Conservation (phyloP, 2,888 invertebrate species). For the Hemicrepidius hirtus region DNA sequence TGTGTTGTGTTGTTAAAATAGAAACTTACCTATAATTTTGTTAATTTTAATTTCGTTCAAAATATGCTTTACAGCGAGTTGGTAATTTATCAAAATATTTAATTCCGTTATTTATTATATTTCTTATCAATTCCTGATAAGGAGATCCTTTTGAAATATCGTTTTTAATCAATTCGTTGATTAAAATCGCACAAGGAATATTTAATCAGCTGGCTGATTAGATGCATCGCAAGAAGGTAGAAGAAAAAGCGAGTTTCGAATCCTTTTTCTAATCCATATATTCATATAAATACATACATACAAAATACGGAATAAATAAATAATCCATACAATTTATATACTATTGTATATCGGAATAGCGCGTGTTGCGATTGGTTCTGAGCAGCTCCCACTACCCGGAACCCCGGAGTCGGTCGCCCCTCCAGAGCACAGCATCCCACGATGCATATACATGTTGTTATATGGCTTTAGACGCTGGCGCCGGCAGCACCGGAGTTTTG, state of each 20-base stretch:
- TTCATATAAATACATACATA: constrained; percentile 72
- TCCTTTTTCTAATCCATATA: constrained; percentile 64
- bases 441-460: constrained; percentile 70
- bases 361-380: constrained; percentile 58
- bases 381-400: constrained; percentile 56
- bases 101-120: background rate
- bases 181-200: constrained; percentile 3
- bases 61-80: too few relatives aligned
- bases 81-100: background rate
- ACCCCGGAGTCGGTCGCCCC: constrained; percentile 64
- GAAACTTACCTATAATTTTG: too few relatives aligned
- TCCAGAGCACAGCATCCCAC: constrained; percentile 68
- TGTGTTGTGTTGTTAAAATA: too few relatives aligned
- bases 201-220: constrained; percentile 11
- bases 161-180: constrained; percentile 7
- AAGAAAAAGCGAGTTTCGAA: constrained; percentile 39
- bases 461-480: constrained; percentile 69
- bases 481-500: constrained; percentile 62
- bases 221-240: constrained; percentile 7
- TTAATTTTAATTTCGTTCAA: too few relatives aligned
- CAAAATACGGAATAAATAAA: constrained; percentile 73
- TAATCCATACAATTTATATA: constrained; percentile 74
- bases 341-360: constrained; percentile 71
- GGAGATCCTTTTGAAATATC: background rate
- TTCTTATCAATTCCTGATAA: constrained; percentile 8